phyloP scores from a whole-genome alignment of 2,113 vertebrate genomes.

The Oophaga pumilio region DNA sequence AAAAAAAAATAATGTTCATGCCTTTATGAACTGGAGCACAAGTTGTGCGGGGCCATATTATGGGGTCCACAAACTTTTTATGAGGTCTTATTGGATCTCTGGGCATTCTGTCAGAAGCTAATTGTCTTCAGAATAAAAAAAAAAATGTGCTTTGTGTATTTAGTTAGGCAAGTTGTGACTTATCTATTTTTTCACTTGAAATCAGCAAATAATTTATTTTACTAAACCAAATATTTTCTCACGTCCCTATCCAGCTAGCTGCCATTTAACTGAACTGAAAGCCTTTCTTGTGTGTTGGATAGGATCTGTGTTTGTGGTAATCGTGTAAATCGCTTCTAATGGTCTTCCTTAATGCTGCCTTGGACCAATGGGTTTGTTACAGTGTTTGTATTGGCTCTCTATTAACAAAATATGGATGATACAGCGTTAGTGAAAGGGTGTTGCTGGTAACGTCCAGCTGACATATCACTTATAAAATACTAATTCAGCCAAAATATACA shows the following conservation, averaged over 20 bases:
- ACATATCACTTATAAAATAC: slow-evolving; percentile 53
- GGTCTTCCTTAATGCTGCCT: slow-evolving; percentile 30
- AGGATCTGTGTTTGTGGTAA: slow-evolving; percentile 30
- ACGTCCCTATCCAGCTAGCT: background rate
- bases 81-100: no score
- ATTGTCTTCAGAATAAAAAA: background rate
- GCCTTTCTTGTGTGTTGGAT: slow-evolving; percentile 3
- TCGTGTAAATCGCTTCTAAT: slow-evolving; percentile 38
- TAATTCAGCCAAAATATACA: slow-evolving; percentile 48
- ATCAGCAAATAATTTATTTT: background rate
- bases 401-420: slow-evolving; percentile 53
- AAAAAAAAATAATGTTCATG: no score
- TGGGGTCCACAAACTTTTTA: no score
- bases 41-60: no score
- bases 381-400: slow-evolving; percentile 48
- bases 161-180: background rate
- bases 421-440: slow-evolving; percentile 45
- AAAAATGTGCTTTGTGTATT: background rate
- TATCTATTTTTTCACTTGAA: background rate
- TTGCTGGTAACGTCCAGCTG: slow-evolving; percentile 49
- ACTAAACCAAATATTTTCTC: slow-evolving; percentile 9
- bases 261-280: background rate
- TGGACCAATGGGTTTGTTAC: slow-evolving; percentile 28
- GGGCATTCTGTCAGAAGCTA: no score
- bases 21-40: no score